Base-by-base conservation (phyloP, 2,797 vertebrate genomes). In the Anableps anableps region DNA sequence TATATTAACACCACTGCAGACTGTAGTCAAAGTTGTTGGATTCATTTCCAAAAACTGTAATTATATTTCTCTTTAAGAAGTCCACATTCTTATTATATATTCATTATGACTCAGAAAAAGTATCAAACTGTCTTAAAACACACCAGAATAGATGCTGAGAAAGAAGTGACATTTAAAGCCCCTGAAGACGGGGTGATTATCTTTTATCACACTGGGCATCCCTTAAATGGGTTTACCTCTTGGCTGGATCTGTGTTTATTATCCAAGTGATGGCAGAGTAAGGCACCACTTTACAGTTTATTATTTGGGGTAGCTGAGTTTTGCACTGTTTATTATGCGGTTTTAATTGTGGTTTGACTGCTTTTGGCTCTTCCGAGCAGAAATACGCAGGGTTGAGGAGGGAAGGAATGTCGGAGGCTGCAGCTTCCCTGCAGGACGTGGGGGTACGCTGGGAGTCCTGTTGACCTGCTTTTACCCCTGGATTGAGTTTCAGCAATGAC, bases 331-430 rank as follows among this genome's bases (percentile, higher is more conserved):
- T 94, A 93, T 93, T 88, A 88, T 92, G 86, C 9, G 78, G 90
- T 83, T 93, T 92, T 85, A 87, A 85, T 93, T 89, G 90, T 81
- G 86, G 87, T 83, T 76, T 79, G 78, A 83, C 88, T 38, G 64
- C 13, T 70, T 84, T 84, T 3, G 66, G 66, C 86, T 45, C 50
- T 31, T 60, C 80, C 88, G 71, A 58, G 62, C 64, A 31, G 70
- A 84, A 78, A 82, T 76, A 80, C 81, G 86, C 86, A 82, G 26
- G 82, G 77, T 73, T 17, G 79, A 83, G 78, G 43, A 36, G 72
- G 45, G 72, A 80, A 91, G 89, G 93, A 94, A 94, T 94, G 92
- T 91, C 81, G 58, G 78, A 93, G 90, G 74, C 89, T 85, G 88
- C 91, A 93, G 85, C 85, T 88, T 88, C 85, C 82, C 79, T 21